Percentiles rank a stretch among this genome's conserved stretches.
Evolutionary conservation across 2,797 vertebrate genomes (phyloP).

Genomic region (Hippoglossus hippoglossus): DNA sequence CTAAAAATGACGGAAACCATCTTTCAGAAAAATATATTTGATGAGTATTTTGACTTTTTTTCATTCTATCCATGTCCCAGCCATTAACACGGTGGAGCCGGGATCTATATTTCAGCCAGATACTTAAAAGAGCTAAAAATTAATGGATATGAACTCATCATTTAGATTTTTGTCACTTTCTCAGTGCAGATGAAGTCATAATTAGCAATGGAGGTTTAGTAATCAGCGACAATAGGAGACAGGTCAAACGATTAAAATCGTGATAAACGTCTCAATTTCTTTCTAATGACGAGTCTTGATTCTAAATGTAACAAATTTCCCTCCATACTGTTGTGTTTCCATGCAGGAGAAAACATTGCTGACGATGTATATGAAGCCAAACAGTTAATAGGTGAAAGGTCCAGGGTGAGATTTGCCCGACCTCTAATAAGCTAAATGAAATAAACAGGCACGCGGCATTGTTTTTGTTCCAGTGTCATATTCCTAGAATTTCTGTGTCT

Average conservation of each 20-base stretch:
- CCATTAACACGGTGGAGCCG: too few relatives aligned
- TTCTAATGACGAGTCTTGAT: constrained; percentile 31
- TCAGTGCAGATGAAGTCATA: constrained; percentile 28
- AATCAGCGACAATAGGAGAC: constrained; percentile 28
- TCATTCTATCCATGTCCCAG: too few relatives aligned
- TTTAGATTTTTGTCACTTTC: constrained; percentile 11
- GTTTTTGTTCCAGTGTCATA: constrained; percentile 68
- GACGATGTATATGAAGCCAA: constrained; percentile 42
- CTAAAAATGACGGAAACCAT: too few relatives aligned
- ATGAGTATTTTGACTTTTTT: too few relatives aligned
- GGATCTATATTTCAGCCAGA: too few relatives aligned
- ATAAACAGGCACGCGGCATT: constrained; percentile 55
- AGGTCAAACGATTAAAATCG: constrained; percentile 43
- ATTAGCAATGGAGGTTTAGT: constrained; percentile 34
- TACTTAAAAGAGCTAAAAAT: too few relatives aligned
- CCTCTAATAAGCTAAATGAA: constrained; percentile 57
- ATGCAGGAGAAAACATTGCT: constrained; percentile 23
- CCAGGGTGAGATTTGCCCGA: constrained; percentile 43
- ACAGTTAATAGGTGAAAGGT: constrained; percentile 41
- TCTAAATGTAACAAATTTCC: constrained; percentile 33
- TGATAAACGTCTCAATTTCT: constrained; percentile 36
- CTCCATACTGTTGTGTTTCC: constrained; percentile 44
- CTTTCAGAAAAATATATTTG: too few relatives aligned
- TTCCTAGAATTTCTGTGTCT: constrained; percentile 74
- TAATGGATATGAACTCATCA: background rate